phyloP scores from a whole-genome alignment of 2,888 invertebrate species.

The Oscheius myriophilus region DNA sequence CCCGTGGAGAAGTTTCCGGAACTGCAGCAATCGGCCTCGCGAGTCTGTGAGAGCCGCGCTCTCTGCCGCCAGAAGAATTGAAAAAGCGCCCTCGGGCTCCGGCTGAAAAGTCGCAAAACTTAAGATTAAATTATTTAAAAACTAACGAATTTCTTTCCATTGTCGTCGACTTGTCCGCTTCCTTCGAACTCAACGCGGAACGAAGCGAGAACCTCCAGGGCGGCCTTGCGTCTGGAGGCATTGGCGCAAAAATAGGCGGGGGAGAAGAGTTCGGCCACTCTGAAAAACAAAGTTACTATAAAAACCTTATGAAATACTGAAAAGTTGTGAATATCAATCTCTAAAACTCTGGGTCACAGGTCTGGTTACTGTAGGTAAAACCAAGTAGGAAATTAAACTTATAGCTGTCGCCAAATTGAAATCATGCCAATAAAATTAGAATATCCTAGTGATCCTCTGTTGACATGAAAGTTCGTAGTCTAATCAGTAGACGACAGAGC shows the following conservation, averaged over 20 bases:
- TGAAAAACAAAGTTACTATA: too few relatives aligned
- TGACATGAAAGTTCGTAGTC: too few relatives aligned
- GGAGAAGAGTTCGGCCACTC: constrained; percentile 22
- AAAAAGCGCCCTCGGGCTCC: constrained; percentile 39
- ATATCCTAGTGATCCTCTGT: too few relatives aligned
- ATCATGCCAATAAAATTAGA: too few relatives aligned
- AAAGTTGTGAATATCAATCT: too few relatives aligned
- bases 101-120: constrained; percentile 5
- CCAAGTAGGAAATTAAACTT: too few relatives aligned
- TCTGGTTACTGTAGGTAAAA: too few relatives aligned
- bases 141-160: not conserved
- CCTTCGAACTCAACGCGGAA: constrained; percentile 35
- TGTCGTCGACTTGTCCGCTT: not conserved
- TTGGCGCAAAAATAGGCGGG: constrained; percentile 40
- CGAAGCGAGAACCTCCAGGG: constrained; percentile 45
- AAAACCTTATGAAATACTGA: too few relatives aligned
- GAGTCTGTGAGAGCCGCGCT: constrained; percentile 82
- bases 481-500: too few relatives aligned
- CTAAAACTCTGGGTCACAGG: too few relatives aligned
- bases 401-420: too few relatives aligned
- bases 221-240: constrained; percentile 37
- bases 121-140: not conserved
- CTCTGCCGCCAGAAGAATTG: constrained; percentile 77
- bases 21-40: constrained; percentile 80
- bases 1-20: constrained; percentile 47